These are phyloP conservation scores for Ctenomys sociabilis DNA, from an alignment of 2,113 vertebrate genomes.

Conservation along the genomic window DNA sequence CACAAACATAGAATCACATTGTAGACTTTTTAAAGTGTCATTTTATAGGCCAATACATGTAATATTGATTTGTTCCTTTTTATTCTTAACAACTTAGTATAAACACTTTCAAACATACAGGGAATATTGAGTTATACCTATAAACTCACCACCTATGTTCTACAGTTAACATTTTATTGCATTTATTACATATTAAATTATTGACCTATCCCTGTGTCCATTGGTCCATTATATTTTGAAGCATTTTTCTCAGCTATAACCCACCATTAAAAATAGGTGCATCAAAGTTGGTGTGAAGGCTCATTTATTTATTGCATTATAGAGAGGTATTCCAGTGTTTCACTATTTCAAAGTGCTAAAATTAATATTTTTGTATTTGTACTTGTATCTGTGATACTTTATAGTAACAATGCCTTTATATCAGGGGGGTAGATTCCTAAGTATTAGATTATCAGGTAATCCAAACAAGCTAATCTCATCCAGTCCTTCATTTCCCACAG, in stretches of 20 bases:
- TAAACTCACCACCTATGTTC: neutral
- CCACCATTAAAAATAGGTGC: neutral
- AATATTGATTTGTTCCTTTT: conserved; percentile 17
- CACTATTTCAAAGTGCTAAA: neutral
- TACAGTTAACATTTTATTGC: conserved; percentile 16
- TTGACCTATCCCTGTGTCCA: neutral
- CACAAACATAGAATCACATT: neutral
- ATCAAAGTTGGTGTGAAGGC: neutral
- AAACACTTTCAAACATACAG: neutral
- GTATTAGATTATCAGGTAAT: neutral
- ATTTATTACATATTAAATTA: conserved; percentile 7
- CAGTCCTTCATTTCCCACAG: neutral
- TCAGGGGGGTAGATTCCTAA: conserved; percentile 22
- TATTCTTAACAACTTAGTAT: neutral
- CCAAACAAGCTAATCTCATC: neutral
- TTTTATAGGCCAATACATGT: neutral
- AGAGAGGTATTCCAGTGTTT: neutral
- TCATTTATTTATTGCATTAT: neutral
- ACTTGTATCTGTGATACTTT: neutral
- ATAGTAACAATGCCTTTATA: neutral
- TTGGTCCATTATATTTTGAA: neutral
- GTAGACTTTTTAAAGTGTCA: neutral
- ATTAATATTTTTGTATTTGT: conserved; percentile 20
- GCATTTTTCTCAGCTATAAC: neutral
- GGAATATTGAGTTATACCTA: neutral